A percentile compares a stretch with the other conserved stretches of the same genome.
Evolutionary conservation across 2,888 invertebrate species (phyloP).

Genomic region (Eumerus sabulonum): DNA sequence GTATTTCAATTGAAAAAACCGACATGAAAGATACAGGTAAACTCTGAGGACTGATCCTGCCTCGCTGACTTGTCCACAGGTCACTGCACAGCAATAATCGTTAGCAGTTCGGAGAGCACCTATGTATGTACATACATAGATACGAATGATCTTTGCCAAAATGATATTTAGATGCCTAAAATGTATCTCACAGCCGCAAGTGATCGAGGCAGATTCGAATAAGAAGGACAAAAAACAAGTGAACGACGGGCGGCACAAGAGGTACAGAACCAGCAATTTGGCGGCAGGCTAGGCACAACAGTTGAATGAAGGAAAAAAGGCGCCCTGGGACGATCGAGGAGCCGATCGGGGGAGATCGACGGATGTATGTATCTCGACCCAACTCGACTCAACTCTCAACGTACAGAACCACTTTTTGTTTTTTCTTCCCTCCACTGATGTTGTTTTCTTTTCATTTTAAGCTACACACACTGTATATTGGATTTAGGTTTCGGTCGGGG

Average conservation of each 20-base stretch:
- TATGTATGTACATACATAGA: no score
- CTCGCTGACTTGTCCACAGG: constrained; percentile 8
- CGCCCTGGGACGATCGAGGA: constrained; percentile 4
- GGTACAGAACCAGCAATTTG: constrained; percentile 21
- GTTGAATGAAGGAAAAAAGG: constrained; percentile 23
- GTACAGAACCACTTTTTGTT: constrained; percentile 48
- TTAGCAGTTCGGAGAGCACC: no score
- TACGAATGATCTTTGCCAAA: no score
- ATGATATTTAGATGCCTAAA: constrained; percentile 22
- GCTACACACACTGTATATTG: no score
- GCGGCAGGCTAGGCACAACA: not conserved
- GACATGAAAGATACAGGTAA: constrained; percentile 34
- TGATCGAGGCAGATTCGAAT: constrained; percentile 17
- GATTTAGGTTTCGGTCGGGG: constrained; percentile 68
- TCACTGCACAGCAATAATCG: constrained; percentile 19
- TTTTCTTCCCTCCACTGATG: constrained; percentile 7
- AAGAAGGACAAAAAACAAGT: constrained; percentile 53
- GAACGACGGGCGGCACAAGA: constrained; percentile 44
- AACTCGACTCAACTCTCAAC: constrained; percentile 45
- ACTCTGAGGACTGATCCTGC: not conserved
- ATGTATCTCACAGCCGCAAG: constrained; percentile 8
- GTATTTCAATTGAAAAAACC: constrained; percentile 25
- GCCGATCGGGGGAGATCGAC: not conserved
- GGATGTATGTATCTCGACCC: constrained; percentile 8
- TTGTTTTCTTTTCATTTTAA: constrained; percentile 31